Evolutionary conservation across 2,113 vertebrate genomes (phyloP).

Genomic region (Pongo pygmaeus): DNA sequence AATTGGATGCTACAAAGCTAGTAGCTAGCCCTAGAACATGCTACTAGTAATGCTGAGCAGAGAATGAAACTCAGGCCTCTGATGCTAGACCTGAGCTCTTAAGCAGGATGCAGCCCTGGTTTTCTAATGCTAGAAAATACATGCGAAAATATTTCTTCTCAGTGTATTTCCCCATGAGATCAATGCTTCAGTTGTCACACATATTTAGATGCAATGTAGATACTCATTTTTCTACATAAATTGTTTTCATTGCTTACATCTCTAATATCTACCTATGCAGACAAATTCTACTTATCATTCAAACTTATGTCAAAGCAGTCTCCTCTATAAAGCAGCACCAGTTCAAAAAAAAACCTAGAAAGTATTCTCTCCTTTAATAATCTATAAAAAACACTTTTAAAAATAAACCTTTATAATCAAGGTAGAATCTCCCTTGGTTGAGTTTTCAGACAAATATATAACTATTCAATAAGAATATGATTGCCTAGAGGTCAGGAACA

Average conservation of each 20-base stretch:
- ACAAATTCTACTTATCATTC: neutral
- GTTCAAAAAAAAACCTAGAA: neutral
- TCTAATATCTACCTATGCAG: neutral
- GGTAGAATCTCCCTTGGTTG: neutral
- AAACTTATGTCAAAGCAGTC: neutral
- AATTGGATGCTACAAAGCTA: neutral
- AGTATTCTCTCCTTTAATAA: neutral
- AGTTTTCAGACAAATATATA: neutral
- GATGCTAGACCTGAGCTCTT: neutral
- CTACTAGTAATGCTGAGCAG: neutral
- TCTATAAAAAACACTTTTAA: neutral
- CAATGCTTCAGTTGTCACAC: neutral
- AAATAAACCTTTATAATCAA: neutral
- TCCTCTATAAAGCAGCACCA: neutral
- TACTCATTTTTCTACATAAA: neutral
- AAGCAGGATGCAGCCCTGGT: neutral
- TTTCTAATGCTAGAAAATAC: neutral
- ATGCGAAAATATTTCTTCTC: neutral
- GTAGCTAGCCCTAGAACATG: neutral
- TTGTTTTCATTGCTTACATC: neutral
- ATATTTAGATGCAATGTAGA: neutral
- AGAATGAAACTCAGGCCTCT: neutral
- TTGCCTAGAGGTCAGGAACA: neutral
- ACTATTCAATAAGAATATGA: neutral
- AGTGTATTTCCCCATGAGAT: neutral